Conservation (phyloP, 2,888 invertebrate species). For the Empis stercorea region DNA sequence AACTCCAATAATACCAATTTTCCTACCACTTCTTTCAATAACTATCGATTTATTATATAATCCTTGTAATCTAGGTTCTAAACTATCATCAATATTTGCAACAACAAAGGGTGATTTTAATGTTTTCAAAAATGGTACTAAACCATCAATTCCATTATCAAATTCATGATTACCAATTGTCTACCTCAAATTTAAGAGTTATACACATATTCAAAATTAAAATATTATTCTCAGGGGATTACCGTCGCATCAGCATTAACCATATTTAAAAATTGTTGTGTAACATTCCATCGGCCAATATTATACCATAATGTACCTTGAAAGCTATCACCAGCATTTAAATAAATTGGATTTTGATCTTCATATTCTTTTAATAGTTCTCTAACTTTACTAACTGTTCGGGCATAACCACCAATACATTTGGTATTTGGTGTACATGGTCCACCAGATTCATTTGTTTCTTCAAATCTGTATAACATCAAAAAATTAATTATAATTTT, state of each 20-base stretch:
- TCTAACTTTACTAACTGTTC: slow-evolving; percentile 45
- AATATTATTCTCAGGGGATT: no score
- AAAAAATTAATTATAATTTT: no score
- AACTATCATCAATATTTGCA: slow-evolving; percentile 57
- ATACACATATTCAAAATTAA: neutral
- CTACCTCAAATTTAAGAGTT: slow-evolving; percentile 33
- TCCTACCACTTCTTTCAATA: slow-evolving; percentile 45
- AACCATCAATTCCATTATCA: slow-evolving; percentile 57
- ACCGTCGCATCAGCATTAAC: slow-evolving; percentile 67
- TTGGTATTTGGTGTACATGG: slow-evolving; percentile 41
- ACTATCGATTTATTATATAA: slow-evolving; percentile 51
- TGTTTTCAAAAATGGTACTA: slow-evolving; percentile 54
- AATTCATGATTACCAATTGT: slow-evolving; percentile 81
- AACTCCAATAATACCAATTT: slow-evolving; percentile 70
- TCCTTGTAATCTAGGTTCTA: slow-evolving; percentile 51
- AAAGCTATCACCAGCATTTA: slow-evolving; percentile 75
- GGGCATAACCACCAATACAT: slow-evolving; percentile 58
- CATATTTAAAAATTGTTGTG: slow-evolving; percentile 60
- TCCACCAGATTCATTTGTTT: slow-evolving; percentile 43
- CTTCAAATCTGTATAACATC: slow-evolving; percentile 53
- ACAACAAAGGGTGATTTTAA: slow-evolving; percentile 55
- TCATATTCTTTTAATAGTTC: slow-evolving; percentile 35
- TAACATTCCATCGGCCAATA: slow-evolving; percentile 58
- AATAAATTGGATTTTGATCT: slow-evolving; percentile 45
- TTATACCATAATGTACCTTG: slow-evolving; percentile 80